These are phyloP conservation scores for Globodera ellingtonae DNA, from an alignment of 1,140 invertebrate genomes.

Conservation along the genomic window DNA sequence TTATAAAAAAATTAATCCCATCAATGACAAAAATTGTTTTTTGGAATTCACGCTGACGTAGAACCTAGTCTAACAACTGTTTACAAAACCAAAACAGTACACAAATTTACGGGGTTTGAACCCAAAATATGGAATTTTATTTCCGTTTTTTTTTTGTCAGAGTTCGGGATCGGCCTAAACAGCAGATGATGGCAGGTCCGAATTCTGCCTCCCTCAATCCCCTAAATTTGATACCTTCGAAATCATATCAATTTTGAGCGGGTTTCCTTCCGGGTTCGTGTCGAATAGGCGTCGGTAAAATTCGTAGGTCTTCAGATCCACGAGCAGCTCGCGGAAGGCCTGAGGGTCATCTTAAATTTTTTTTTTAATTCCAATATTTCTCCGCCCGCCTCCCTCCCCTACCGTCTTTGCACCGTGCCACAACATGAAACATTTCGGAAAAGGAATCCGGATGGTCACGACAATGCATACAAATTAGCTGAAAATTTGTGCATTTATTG, in stretches of 20 bases:
- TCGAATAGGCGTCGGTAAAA: constrained; percentile 14
- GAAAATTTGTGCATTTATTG: background rate
- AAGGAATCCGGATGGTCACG: constrained; percentile 7
- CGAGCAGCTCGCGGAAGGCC: constrained; percentile 10
- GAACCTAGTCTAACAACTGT: too few relatives aligned
- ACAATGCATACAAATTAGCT: background rate
- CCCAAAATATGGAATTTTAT: background rate
- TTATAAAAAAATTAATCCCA: too few relatives aligned
- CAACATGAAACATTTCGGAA: background rate
- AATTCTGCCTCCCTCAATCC: background rate
- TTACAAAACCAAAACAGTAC: too few relatives aligned
- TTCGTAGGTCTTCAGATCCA: constrained; percentile 18
- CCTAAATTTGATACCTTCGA: constrained; percentile 7
- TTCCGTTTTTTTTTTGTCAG: background rate
- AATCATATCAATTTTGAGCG: constrained; percentile 22
- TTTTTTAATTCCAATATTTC: background rate
- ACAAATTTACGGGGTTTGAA: background rate
- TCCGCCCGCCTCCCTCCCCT: background rate
- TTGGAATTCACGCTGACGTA: too few relatives aligned
- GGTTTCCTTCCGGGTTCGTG: background rate
- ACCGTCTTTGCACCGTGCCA: constrained; percentile 17
- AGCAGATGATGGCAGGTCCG: constrained; percentile 34
- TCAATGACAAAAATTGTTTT: too few relatives aligned
- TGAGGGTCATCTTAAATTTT: constrained; percentile 13
- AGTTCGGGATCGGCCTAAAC: background rate